Evolutionary conservation across 2,888 invertebrate genomes (phyloP), one percentile per base, ranked within the genome.

Genomic region (Falcaria lacertinaria): DNA sequence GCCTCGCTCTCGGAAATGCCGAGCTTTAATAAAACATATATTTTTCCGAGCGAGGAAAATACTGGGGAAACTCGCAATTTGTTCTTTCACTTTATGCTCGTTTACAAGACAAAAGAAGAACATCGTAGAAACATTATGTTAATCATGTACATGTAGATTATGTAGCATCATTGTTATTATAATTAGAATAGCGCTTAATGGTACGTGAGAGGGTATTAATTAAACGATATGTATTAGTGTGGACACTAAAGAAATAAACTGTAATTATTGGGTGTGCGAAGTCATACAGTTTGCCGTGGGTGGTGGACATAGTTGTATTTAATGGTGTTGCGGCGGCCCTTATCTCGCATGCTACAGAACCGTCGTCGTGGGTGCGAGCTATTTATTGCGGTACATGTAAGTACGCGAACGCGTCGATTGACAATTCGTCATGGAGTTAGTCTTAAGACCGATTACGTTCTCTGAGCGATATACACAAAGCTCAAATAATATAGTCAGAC

Each of bases 1-100:
- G 80, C 82, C 74, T 69, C 78, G 85, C 85, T 86, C 88, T 88
- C 86, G 89, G 88, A 89, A 89, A 89, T 85, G 87, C 88, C 87
- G 87, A 88, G 89, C 89, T 88, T 89, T 89, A 89, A 89, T 89
- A 89, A 89, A 89, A 89, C 89, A 89, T 89, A 88, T 87, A 89
- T 89, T 89, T 88, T 88, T 88, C 87, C 86, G 85, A 88, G 87
- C 89, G 88, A 83, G 87, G 87, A 88, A 89, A 89, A 88, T 88
- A 86, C 88, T 86, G 88, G 86, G 87, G 88, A 88, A 88, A 87
- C 87, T 89, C 87, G 86, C 87, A 88, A 89, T 89, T 89, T 89
- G 89, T 88, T 89, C 88, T 88, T 89, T 89, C 89, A 89, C 89
- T 89, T 89, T 89, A 89, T 87, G 86, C 87, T 86, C 89, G 88